Conservation (phyloP, 1,140 invertebrate genomes). For the Penaeus chinensis region DNA sequence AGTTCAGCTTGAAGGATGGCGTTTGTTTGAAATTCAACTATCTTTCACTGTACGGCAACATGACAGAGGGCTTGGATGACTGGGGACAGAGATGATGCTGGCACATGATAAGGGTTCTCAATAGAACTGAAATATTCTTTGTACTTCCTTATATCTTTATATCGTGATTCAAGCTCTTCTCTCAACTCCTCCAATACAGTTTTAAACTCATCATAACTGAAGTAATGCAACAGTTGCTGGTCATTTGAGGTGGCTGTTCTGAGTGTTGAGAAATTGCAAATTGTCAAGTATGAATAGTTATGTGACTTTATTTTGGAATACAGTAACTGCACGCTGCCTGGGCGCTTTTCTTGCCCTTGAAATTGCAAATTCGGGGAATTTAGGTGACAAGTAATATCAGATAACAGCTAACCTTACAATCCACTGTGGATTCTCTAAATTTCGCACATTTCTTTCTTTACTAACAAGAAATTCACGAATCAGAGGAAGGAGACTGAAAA, state of each 20-base stretch:
- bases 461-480: no score
- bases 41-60: conserved; percentile 32
- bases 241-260: conserved; percentile 28
- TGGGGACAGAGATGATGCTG: conserved; percentile 24
- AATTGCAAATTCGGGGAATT: conserved; percentile 32
- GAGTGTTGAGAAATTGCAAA: no score
- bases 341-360: conserved; percentile 7
- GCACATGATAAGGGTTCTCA: conserved; percentile 26
- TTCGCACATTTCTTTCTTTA: no score
- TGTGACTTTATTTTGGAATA: no score
- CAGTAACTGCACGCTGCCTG: conserved; percentile 30
- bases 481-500: conserved; percentile 22
- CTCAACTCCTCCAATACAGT: conserved; percentile 19
- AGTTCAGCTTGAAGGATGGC: no score
- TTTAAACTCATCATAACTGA: conserved; percentile 22
- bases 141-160: no score
- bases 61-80: conserved; percentile 24
- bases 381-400: conserved; percentile 30
- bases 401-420: not conserved
- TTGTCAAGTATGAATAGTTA: no score
- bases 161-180: conserved; percentile 15
- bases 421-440: no score
- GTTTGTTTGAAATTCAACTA: no score
- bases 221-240: conserved; percentile 9
- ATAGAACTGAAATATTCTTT: conserved; percentile 19